Evolutionary conservation across 2,797 vertebrate genomes (phyloP), one percentile per base, ranked within the genome.

Genomic region (Syngnathus acus): DNA sequence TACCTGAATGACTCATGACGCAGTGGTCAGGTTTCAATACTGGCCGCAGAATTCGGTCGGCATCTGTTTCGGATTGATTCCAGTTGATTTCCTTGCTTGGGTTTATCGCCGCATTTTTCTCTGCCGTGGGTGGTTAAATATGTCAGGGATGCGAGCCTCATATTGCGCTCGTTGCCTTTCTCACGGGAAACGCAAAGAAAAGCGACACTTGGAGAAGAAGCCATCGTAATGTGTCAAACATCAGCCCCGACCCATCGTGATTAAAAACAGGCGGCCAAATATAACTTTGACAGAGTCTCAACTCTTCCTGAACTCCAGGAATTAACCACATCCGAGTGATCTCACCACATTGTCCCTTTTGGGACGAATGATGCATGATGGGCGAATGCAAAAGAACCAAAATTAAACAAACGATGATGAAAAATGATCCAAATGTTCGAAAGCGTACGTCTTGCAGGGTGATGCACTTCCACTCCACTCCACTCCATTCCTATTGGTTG

Each of bases 61-160:
- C 40, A 62, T 62, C 13, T 62, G 40, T 62, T 62, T 23, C 45
- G 60, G 59, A 61, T 61, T 61, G n/a, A 42, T 21, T 42, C 59
- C 38, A 61, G 19, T 21, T 42, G 19, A 13, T 45, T 26, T 8
- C 5, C 60, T 23, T 9, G 42, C 42, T 16, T 26, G 21, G 23
- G n/a, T 42, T 21, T 26, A 16, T 45, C 60, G 16, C 40, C 6
- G 6, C 21, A 16, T 45, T 45, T 42, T 17, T 60, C 26, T 57
- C 23, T 6, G 19, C 38, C 42, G 6, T 42, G 38, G 38, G 58
- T 60, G 38, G 4, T 40, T 21, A 14, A 40, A 60, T n/a, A 23
- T 42, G 59, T 61, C 59, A 21, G 19, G 1, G 19, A 61, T 19
- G 39, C 39, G 13, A 45, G 9, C 21, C 6, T 32, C 26, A 3